Conservation (phyloP, 1,140 invertebrate species). For the Pseudomyrmex dendroicus region DNA sequence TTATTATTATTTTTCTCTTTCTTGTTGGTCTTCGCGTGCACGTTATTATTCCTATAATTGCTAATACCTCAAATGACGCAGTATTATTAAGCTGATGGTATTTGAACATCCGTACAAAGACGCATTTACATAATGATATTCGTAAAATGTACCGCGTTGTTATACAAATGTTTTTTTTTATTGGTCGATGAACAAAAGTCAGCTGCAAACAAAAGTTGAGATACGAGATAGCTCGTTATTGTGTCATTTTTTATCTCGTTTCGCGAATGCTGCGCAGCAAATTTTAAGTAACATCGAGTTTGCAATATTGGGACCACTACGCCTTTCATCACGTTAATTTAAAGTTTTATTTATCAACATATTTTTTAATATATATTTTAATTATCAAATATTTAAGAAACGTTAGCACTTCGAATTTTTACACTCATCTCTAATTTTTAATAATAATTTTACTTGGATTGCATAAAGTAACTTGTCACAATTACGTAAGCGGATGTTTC, state of each 20-base stretch:
- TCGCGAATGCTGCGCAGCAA: not conserved
- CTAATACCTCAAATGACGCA: conserved; percentile 21
- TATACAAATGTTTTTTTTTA: conserved; percentile 30
- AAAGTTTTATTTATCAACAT: not conserved
- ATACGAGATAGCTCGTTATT: not conserved
- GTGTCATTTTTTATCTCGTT: conserved; percentile 13
- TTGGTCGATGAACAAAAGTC: conserved; percentile 44
- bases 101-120: conserved; percentile 18
- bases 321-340: not conserved
- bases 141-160: conserved; percentile 33
- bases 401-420: not conserved
- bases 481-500: not conserved
- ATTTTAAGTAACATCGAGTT: not conserved
- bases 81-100: not conserved
- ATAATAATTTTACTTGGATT: too few relatives aligned
- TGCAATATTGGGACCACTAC: not conserved
- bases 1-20: not conserved
- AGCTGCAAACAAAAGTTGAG: conserved; percentile 30
- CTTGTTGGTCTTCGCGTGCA: too few relatives aligned
- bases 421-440: too few relatives aligned
- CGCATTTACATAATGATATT: conserved; percentile 45
- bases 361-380: not conserved
- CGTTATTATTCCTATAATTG: conserved; percentile 22
- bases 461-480: not conserved
- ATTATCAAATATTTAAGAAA: not conserved